Conservation (phyloP, 2,888 invertebrate species). For the Leptopilina myrica region DNA sequence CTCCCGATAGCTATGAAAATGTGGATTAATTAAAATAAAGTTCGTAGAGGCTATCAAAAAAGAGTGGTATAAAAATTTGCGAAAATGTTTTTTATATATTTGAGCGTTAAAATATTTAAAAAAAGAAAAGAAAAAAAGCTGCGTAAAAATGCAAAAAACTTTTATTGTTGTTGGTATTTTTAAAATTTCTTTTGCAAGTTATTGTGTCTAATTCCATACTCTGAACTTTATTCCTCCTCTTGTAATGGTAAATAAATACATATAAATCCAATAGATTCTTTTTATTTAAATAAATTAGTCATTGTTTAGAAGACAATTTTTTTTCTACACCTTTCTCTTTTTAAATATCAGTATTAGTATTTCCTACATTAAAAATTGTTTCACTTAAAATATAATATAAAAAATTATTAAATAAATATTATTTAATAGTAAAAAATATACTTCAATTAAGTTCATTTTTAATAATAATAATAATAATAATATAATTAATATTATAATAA, state of each 20-base stretch:
- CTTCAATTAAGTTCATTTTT: no score
- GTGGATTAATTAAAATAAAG: constrained; percentile 56
- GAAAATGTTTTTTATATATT: constrained; percentile 54
- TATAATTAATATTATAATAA: no score
- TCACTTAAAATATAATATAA: no score
- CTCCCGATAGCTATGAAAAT: constrained; percentile 18
- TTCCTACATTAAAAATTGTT: background rate
- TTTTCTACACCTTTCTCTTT: no score
- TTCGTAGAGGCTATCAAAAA: constrained; percentile 62
- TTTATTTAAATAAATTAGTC: background rate
- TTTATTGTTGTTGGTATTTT: constrained; percentile 47
- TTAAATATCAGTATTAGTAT: background rate
- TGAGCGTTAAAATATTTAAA: constrained; percentile 53
- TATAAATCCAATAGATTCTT: constrained; percentile 32
- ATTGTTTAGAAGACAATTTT: no score
- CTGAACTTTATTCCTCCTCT: constrained; percentile 71
- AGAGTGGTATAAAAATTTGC: constrained; percentile 41
- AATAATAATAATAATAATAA: no score
- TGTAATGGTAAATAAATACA: constrained; percentile 70
- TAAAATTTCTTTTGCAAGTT: constrained; percentile 56
- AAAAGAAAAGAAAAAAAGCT: constrained; percentile 46
- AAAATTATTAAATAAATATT: no score
- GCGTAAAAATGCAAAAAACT: constrained; percentile 49
- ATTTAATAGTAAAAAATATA: no score
- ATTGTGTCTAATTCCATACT: constrained; percentile 70